A percentile compares a stretch with the other conserved stretches of the same genome.
Evolutionary conservation across 2,888 invertebrate species (phyloP).

Genomic region (Allolobophora icterica): DNA sequence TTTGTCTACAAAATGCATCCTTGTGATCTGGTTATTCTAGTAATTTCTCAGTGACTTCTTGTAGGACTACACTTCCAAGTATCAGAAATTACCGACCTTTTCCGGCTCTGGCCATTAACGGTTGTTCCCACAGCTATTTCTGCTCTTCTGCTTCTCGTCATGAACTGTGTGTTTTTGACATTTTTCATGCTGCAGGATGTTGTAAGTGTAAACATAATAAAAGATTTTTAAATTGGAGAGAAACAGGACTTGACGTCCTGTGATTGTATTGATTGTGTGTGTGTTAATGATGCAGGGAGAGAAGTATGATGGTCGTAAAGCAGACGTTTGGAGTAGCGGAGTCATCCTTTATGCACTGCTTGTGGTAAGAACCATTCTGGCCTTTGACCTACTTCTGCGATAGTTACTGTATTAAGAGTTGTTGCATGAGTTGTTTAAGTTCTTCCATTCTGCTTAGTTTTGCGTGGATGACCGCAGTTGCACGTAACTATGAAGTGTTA

Average conservation of each 20-base stretch:
- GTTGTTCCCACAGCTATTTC: neutral
- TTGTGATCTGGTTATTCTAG: neutral
- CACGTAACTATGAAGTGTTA: too few relatives aligned
- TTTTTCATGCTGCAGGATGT: neutral
- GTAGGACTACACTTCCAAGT: neutral
- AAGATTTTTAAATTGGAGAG: neutral
- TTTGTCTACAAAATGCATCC: neutral
- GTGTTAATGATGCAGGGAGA: conserved; percentile 80
- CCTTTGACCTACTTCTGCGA: neutral
- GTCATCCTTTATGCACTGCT: conserved; percentile 97
- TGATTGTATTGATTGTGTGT: neutral
- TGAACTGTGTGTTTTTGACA: neutral
- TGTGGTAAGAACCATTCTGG: conserved; percentile 70
- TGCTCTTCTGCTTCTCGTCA: neutral
- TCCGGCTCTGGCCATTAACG: neutral
- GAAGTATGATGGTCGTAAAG: conserved; percentile 96
- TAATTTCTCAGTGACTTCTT: neutral
- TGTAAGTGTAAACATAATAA: conserved; percentile 20
- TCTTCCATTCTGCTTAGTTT: too few relatives aligned
- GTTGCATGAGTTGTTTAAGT: too few relatives aligned
- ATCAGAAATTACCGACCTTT: neutral
- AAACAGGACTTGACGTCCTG: neutral
- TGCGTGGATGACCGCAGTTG: too few relatives aligned
- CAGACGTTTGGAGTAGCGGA: conserved; percentile 99
- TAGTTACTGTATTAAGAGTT: too few relatives aligned